Evolutionary conservation across 2,888 invertebrate genomes (phyloP).

Genomic region (Liopterus haemorrhoidalis): DNA sequence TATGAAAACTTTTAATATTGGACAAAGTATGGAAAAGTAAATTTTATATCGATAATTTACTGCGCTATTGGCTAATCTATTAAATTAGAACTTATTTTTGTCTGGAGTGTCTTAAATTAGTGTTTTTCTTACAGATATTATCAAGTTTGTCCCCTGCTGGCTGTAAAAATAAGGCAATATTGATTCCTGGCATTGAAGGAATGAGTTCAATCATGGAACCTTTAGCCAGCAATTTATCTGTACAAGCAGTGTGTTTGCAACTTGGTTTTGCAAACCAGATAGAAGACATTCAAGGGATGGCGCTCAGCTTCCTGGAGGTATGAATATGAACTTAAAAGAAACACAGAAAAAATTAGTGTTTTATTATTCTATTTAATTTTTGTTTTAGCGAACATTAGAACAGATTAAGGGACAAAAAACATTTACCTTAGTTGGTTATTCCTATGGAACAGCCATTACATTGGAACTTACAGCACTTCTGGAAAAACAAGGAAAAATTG

Average conservation of each 20-base stretch:
- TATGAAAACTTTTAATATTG: too few relatives aligned
- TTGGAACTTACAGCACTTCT: constrained; percentile 69
- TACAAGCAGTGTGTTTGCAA: constrained; percentile 52
- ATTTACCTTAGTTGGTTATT: constrained; percentile 79
- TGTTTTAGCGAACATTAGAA: background rate
- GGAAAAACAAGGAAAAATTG: constrained; percentile 59
- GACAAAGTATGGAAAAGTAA: too few relatives aligned
- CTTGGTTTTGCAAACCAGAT: constrained; percentile 46
- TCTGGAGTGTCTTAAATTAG: background rate
- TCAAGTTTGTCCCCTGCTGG: constrained; percentile 3
- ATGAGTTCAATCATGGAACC: constrained; percentile 51
- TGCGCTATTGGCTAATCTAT: too few relatives aligned
- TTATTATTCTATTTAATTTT: background rate
- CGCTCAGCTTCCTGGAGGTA: constrained; percentile 51
- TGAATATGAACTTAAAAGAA: constrained; percentile 27
- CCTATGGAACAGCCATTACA: constrained; percentile 74
- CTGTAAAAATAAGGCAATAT: constrained; percentile 46
- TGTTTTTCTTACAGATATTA: background rate
- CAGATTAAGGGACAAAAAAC: constrained; percentile 34
- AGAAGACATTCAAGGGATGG: constrained; percentile 49
- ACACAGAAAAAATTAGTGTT: constrained; percentile 1
- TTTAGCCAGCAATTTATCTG: constrained; percentile 49
- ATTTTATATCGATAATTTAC: too few relatives aligned
- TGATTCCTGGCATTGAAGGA: constrained; percentile 66
- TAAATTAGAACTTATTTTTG: too few relatives aligned